Evolutionary conservation across 2,888 invertebrate species (phyloP), one percentile per base, ranked within the genome.

Genomic region (Diaprepes abbreviatus): DNA sequence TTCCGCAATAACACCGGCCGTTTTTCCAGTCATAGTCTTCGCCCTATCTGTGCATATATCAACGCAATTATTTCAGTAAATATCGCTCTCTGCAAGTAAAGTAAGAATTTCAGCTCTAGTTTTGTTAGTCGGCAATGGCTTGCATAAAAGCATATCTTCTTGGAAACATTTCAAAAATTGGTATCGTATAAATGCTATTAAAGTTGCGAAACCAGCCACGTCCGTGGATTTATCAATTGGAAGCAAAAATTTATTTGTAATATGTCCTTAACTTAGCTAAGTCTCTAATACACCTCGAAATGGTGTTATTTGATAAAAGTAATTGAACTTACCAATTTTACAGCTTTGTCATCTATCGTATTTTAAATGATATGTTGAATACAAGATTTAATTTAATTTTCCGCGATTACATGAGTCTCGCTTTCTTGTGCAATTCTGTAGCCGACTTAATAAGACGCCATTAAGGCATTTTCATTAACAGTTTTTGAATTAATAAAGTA

Each of bases 171-270:
- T 50, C 62, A 28, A 64, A 48, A 69, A 73, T 16, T 40, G 38
- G 1, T 36, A 36, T 1, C 36, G 9, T 12, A 36, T 12, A 36
- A 36, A 12, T 5, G 16, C 38, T 63, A 74, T 63, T 60, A 74
- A 60, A 68, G 71, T 66, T 71, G 71, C 52, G 43, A 74, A 54
- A 28, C 65, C 72, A 50, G 72, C 55, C 43, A 66, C 72, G 65
- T 73, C 71, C 38, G 71, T 73, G 54, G 66, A 70, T 73, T 74
- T 62, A 57, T 74, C 73, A 59, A 74, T 70, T 72, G 73, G 72
- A 14, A 67, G 55, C 28, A 1, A 9, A 35, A 66, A 59, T 50
- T 52, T 35, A 50, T 28, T 48, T 64, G n/a, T 54, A 38, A 19
- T 10, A 17, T 6, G 38, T 16, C 6, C 14, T 40, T 16, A 40